phyloP scores from a whole-genome alignment of 2,888 invertebrate species.

The Leucophora obtusa region DNA sequence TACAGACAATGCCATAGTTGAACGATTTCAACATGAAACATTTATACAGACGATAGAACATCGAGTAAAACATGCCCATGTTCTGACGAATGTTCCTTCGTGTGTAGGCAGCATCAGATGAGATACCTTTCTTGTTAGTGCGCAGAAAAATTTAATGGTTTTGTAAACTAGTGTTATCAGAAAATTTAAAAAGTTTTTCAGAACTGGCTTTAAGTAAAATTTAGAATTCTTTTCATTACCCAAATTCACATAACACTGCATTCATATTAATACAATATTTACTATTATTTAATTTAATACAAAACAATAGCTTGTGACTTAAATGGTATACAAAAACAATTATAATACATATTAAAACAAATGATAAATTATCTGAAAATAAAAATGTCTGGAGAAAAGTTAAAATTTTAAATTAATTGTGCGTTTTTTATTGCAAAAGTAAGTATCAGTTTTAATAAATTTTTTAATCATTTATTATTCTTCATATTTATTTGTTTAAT shows the following conservation, averaged over 20 bases:
- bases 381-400: constrained; percentile 38
- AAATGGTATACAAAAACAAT: constrained; percentile 21
- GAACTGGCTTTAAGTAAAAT: not conserved
- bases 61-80: too few relatives aligned
- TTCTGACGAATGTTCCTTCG: too few relatives aligned
- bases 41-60: too few relatives aligned
- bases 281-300: not conserved
- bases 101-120: too few relatives aligned
- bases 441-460: too few relatives aligned
- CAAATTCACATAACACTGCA: not conserved
- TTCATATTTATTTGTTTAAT: too few relatives aligned
- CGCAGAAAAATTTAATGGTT: too few relatives aligned
- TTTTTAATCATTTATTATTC: not conserved
- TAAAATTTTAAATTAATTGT: not conserved
- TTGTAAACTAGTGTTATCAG: too few relatives aligned
- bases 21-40: too few relatives aligned
- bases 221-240: not conserved
- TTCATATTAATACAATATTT: too few relatives aligned
- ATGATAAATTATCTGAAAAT: constrained; percentile 24
- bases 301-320: constrained; percentile 43
- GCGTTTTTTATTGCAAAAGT: not conserved
- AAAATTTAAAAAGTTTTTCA: not conserved
- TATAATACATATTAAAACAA: constrained; percentile 14
- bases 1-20: too few relatives aligned
- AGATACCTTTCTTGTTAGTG: too few relatives aligned